These are phyloP conservation scores for Drosophila pruinosa DNA, from an alignment of 1,140 invertebrate genomes.

Conservation along the genomic window DNA sequence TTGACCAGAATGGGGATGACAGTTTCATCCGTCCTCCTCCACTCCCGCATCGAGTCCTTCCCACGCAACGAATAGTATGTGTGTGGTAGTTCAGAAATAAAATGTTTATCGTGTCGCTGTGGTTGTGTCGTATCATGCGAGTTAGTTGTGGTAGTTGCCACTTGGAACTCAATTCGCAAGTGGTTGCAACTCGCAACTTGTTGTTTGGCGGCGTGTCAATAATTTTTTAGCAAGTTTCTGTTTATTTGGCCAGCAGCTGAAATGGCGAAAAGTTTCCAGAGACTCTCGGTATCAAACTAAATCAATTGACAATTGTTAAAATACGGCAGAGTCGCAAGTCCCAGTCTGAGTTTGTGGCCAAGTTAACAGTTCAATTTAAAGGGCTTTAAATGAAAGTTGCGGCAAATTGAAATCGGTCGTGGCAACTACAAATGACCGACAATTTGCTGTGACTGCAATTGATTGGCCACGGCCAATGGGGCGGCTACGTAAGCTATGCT, in stretches of 20 bases:
- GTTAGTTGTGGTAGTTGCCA: not conserved
- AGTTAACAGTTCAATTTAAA: constrained; percentile 5
- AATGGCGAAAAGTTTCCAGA: constrained; percentile 21
- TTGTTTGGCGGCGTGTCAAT: constrained; percentile 42
- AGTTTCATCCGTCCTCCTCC: not conserved
- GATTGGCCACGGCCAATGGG: constrained; percentile 26
- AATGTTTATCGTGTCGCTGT: constrained; percentile 50
- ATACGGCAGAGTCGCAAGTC: not conserved
- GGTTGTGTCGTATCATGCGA: constrained; percentile 10
- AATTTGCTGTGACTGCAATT: constrained; percentile 40
- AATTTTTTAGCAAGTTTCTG: constrained; percentile 30
- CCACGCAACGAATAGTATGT: not conserved
- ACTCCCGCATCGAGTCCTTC: too few species aligned
- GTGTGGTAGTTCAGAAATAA: constrained; percentile 39
- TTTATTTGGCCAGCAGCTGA: constrained; percentile 28
- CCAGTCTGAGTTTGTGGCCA: too few species aligned
- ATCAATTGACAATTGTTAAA: constrained; percentile 41
- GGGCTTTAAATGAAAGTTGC: not conserved
- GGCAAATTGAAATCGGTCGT: not conserved
- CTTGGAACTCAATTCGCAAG: constrained; percentile 19
- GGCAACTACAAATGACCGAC: constrained; percentile 36
- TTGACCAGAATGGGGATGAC: constrained; percentile 7
- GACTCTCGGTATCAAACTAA: constrained; percentile 6
- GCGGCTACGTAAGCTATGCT: constrained; percentile 28
- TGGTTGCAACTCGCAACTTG: constrained; percentile 26